Percentiles rank a stretch among this genome's conserved stretches.
These are phyloP conservation scores for Sphaerophoria rueppellii DNA, from an alignment of 2,888 invertebrate genomes.

Conservation along the genomic window DNA sequence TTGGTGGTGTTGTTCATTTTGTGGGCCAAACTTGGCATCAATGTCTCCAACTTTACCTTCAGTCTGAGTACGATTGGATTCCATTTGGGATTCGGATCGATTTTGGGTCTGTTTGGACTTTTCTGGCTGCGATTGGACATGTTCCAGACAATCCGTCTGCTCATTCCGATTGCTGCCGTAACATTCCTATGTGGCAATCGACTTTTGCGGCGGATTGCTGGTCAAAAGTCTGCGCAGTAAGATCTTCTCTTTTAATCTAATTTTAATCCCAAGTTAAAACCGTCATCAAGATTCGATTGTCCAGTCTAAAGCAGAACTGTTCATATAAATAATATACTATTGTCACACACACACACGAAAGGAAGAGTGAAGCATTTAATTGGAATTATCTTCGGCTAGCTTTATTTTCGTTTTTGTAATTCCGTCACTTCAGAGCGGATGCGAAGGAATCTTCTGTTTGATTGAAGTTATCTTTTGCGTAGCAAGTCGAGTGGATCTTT, in stretches of 20 bases:
- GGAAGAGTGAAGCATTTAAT: slow-evolving; percentile 4
- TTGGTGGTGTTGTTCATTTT: slow-evolving; percentile 91
- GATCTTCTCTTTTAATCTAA: slow-evolving; percentile 7
- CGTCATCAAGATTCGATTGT: slow-evolving; percentile 45
- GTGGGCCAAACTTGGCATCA: slow-evolving; percentile 94
- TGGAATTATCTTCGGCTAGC: slow-evolving; percentile 34
- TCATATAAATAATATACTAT: slow-evolving; percentile 46
- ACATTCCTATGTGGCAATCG: slow-evolving; percentile 97
- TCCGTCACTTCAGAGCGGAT: slow-evolving; percentile 43
- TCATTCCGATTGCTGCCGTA: slow-evolving; percentile 91
- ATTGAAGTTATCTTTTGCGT: slow-evolving; percentile 54
- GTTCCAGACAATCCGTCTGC: slow-evolving; percentile 96
- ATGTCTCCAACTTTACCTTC: slow-evolving; percentile 91
- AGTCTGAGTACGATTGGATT: slow-evolving; percentile 92
- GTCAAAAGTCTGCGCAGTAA: slow-evolving; percentile 63
- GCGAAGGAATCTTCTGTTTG: slow-evolving; percentile 46
- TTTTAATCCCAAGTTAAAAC: slow-evolving; percentile 41
- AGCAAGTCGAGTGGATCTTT: neutral
- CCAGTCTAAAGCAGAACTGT: slow-evolving; percentile 21
- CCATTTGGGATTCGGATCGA: slow-evolving; percentile 94
- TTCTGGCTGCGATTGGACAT: slow-evolving; percentile 98
- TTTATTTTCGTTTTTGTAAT: slow-evolving; percentile 25
- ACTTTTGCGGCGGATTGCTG: slow-evolving; percentile 89
- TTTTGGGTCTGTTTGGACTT: slow-evolving; percentile 92
- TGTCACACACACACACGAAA: slow-evolving; percentile 53